Conservation (phyloP, 2,113 vertebrate species). For the Nansenia antarctica region DNA sequence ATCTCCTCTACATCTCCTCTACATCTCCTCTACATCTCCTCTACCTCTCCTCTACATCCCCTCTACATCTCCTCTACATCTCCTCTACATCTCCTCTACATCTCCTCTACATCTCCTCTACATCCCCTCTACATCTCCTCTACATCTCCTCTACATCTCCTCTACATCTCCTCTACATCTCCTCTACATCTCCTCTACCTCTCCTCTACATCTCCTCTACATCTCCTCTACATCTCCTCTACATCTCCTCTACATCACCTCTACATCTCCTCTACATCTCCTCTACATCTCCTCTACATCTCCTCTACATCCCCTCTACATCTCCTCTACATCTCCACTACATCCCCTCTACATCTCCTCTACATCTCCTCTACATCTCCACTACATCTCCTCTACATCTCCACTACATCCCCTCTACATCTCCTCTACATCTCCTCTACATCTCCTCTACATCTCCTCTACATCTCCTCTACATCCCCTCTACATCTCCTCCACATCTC, state of each 20-base stretch:
- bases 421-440: neutral
- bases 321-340: constrained; percentile 43
- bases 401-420: constrained; percentile 55
- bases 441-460: constrained; percentile 55
- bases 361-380: constrained; percentile 47
- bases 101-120: constrained; percentile 58
- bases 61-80: constrained; percentile 54
- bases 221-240: neutral
- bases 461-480: constrained; percentile 11
- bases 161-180: constrained; percentile 19
- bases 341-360: constrained; percentile 1
- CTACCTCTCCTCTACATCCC: too few species aligned
- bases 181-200: too few species aligned
- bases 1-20: constrained; percentile 49
- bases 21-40: neutral
- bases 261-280: constrained; percentile 51
- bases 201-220: constrained; percentile 58
- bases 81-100: neutral
- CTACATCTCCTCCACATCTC: constrained; percentile 51
- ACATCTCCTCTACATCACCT: too few species aligned
- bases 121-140: neutral
- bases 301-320: too few species aligned
- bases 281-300: neutral
- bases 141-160: constrained; percentile 50
- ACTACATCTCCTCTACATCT: neutral